phyloP scores from a whole-genome alignment of 2,888 invertebrate species.

The Ichneumoninae sp. region DNA sequence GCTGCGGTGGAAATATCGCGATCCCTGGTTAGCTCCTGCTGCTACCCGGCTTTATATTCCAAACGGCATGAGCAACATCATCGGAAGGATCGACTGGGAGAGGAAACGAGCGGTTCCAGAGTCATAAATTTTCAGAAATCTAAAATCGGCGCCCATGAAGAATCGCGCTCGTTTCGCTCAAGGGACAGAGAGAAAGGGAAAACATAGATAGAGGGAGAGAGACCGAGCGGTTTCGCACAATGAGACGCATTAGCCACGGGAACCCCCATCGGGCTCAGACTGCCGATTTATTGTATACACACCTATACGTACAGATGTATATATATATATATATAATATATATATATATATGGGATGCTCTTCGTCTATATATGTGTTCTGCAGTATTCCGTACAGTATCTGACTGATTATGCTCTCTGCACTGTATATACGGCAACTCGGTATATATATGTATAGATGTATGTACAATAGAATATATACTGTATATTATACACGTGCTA shows the following conservation, averaged over 20 bases:
- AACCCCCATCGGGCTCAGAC: conserved; percentile 74
- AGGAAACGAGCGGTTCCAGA: conserved; percentile 56
- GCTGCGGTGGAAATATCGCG: conserved; percentile 64
- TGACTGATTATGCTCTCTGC: conserved; percentile 38
- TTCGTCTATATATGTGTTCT: conserved; percentile 15
- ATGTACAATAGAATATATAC: conserved; percentile 18
- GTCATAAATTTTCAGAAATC: conserved; percentile 82
- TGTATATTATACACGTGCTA: conserved; percentile 29
- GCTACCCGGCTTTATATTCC: conserved; percentile 44
- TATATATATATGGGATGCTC: conserved; percentile 7
- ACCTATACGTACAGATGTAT: background rate
- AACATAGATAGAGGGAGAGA: conserved; percentile 12
- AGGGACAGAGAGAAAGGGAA: conserved; percentile 17
- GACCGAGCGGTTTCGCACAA: conserved; percentile 73
- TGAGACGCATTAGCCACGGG: conserved; percentile 77
- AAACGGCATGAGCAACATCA: conserved; percentile 43
- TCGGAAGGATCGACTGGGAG: conserved; percentile 45
- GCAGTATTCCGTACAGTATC: conserved; percentile 38
- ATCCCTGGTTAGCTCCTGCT: conserved; percentile 37
- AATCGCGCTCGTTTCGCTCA: conserved; percentile 69
- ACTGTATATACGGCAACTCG: conserved; percentile 24
- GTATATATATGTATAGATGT: background rate
- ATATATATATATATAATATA: conserved; percentile 21
- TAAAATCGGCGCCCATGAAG: conserved; percentile 80
- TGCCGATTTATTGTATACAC: conserved; percentile 65